phyloP scores from a whole-genome alignment of 2,113 vertebrate species.

The Indri indri region DNA sequence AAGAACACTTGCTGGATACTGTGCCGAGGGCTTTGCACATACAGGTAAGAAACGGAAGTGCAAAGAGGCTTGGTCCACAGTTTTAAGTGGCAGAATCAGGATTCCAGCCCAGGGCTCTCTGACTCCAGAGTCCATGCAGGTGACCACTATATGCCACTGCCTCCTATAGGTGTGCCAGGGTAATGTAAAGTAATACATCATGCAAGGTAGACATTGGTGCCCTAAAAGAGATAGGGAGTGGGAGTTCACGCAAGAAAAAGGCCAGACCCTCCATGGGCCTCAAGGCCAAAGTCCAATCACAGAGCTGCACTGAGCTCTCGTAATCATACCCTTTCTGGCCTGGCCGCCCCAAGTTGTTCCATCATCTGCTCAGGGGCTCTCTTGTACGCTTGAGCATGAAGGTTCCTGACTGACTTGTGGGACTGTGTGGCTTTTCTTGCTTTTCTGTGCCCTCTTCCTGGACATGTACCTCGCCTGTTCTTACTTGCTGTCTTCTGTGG shows the following conservation, averaged over 20 bases:
- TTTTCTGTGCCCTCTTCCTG: not conserved
- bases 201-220: rapidly evolving
- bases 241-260: not conserved
- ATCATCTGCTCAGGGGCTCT: not conserved
- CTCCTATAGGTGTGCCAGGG: too few relatives aligned
- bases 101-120: not conserved
- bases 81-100: not conserved
- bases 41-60: not conserved
- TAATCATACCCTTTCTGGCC: not conserved
- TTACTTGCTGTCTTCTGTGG: not conserved
- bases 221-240: not conserved
- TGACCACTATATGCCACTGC: not conserved
- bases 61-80: not conserved
- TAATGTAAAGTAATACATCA: not conserved
- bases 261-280: not conserved
- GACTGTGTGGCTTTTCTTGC: not conserved
- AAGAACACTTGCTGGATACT: not conserved
- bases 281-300: not conserved
- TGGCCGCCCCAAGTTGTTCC: not conserved
- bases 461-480: not conserved
- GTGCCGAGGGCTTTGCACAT: not conserved
- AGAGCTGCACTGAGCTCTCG: not conserved
- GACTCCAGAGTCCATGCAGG: not conserved
- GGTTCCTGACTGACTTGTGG: not conserved
- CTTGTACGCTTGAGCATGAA: not conserved